Evolutionary conservation across 2,888 invertebrate genomes (phyloP), one percentile per base, ranked within the genome.

Genomic region (Helleia helle): DNA sequence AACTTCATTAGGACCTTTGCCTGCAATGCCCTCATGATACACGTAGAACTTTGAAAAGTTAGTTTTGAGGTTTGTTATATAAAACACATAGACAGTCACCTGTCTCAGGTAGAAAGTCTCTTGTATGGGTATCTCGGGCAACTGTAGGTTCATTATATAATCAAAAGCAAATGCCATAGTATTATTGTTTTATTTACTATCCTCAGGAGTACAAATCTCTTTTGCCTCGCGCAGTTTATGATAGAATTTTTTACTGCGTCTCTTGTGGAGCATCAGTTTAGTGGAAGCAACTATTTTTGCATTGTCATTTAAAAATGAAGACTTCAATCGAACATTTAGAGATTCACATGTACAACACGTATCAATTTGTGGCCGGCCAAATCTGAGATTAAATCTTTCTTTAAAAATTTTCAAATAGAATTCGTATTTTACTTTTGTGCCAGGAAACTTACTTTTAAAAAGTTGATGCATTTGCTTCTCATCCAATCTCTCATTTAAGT

Each of bases 331-430:
- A 24, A 36, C 12, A n/a, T 38, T 28, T 6, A 47, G 34, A 11
- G 25, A 18, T 22, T 48, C 44, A 28, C 43, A 48, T 9, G 29
- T 31, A 24, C 38, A 38, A 36, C 44, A 44, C 11, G 40, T 38
- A 34, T 44, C 47, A n/a, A 24, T 24, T 40, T 42, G 40, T 2
- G 47, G 44, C 24, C 44, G 36, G 12, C 44, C 47, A 42, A 47
- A 47, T 13, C 34, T 25, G 6, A 44, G 37, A 4, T 28, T 11
- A 24, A 44, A 47, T 11, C 40, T 26, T 36, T 44, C 42, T 13
- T 38, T 40, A 26, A 47, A 44, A 6, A 38, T 31, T 44, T 38
- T 36, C 17, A 26, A 25, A 12, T 42, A 38, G 38, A 39, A 42
- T 24, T 27, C 26, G 18, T 36, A 31, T 11, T 36, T 38, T n/a